Evolutionary conservation across 2,888 invertebrate genomes (phyloP).

Genomic region (Macaria notata): DNA sequence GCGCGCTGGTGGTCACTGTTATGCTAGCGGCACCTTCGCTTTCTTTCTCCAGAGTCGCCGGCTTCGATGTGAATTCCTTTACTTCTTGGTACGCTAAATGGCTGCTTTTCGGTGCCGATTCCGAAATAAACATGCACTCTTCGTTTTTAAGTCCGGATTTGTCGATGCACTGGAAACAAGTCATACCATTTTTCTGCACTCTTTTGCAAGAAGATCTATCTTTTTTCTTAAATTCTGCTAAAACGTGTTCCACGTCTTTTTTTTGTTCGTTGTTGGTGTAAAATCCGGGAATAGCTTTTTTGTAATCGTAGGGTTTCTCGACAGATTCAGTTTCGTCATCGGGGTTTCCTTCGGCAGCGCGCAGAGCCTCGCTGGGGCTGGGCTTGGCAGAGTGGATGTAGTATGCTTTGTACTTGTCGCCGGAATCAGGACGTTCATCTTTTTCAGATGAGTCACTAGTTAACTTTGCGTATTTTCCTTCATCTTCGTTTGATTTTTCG

Average conservation of each 20-base stretch:
- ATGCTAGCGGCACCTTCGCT: conserved; percentile 68
- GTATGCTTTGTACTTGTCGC: conserved; percentile 68
- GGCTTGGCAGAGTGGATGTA: conserved; percentile 67
- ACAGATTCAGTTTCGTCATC: conserved; percentile 59
- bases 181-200: conserved; percentile 88
- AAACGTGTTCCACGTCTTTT: conserved; percentile 86
- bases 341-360: conserved; percentile 53
- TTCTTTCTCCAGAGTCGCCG: conserved; percentile 56
- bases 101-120: conserved; percentile 84
- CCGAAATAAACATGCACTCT: conserved; percentile 90
- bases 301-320: conserved; percentile 70
- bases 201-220: conserved; percentile 88
- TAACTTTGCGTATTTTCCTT: conserved; percentile 52
- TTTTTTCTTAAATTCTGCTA: conserved; percentile 88
- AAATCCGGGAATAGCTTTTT: conserved; percentile 72
- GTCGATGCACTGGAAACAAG: conserved; percentile 88
- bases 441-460: conserved; percentile 49
- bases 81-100: conserved; percentile 86
- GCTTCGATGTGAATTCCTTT: conserved; percentile 82
- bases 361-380: conserved; percentile 63
- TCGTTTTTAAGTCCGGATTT: conserved; percentile 87
- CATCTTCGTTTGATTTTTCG: conserved; percentile 52
- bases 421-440: conserved; percentile 49
- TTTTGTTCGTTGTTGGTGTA: conserved; percentile 81
- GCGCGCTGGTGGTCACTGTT: conserved; percentile 64